Conservation (phyloP, 2,888 invertebrate species). For the Coleophora flavipennella region DNA sequence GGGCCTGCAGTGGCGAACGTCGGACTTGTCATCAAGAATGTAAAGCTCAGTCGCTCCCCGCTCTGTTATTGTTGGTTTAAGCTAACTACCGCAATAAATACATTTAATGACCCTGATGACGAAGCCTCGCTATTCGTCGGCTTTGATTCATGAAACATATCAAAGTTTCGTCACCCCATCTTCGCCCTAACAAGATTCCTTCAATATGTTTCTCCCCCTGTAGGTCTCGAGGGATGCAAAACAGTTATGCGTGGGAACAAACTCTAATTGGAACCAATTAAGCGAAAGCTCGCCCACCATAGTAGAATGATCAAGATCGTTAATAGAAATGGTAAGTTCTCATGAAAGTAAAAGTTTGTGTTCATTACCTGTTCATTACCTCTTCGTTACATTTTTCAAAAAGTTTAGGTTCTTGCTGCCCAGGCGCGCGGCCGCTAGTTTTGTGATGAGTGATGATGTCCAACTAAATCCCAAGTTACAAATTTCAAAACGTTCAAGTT, state of each 20-base stretch:
- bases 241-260: conserved; percentile 50
- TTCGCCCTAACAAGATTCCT: neutral
- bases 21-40: conserved; percentile 67
- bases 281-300: conserved; percentile 34
- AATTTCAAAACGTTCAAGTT: no score
- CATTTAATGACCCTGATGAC: conserved; percentile 51
- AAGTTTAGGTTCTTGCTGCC: no score
- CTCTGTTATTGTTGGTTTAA: conserved; percentile 54
- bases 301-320: conserved; percentile 43
- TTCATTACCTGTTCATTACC: no score
- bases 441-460: no score
- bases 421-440: no score
- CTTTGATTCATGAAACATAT: no score
- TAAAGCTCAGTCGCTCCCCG: conserved; percentile 53
- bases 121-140: neutral
- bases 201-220: neutral
- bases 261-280: conserved; percentile 53
- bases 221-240: conserved; percentile 40
- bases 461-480: no score
- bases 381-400: no score
- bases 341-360: conserved; percentile 33
- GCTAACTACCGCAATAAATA: conserved; percentile 63
- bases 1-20: conserved; percentile 48
- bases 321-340: conserved; percentile 36
- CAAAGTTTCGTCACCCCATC: conserved; percentile 27